phyloP scores from a whole-genome alignment of 2,113 vertebrate species.

The Falcunculus frontatus region DNA sequence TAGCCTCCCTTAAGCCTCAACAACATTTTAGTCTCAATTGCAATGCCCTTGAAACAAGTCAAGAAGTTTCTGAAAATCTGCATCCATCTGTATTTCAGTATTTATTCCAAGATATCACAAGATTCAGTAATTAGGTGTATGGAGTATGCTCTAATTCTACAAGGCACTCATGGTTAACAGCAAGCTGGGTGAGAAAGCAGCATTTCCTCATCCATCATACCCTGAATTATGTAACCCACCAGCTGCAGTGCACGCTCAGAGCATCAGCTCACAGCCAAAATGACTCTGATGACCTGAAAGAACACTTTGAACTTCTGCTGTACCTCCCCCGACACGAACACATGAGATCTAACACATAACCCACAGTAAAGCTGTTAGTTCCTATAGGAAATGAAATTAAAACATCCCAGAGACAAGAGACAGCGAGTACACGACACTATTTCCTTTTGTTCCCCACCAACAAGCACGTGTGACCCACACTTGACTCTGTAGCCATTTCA shows the following conservation, averaged over 20 bases:
- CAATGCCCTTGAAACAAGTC: neutral
- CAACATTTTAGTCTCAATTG: neutral
- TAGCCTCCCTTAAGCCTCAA: neutral
- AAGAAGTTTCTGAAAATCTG: neutral
- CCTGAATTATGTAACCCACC: neutral
- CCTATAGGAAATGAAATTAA: rapidly evolving
- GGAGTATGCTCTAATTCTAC: neutral
- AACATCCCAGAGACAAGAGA: neutral
- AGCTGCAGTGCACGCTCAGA: neutral
- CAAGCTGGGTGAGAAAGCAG: neutral
- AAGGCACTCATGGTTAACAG: neutral
- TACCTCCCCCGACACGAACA: rapidly evolving
- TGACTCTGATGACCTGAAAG: neutral
- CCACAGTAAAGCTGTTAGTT: rapidly evolving
- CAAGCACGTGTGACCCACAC: rapidly evolving
- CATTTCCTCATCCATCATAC: neutral
- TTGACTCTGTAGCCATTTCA: neutral
- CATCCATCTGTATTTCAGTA: neutral
- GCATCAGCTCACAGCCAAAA: neutral
- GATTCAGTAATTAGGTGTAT: neutral
- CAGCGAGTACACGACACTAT: rapidly evolving
- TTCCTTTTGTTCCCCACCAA: neutral
- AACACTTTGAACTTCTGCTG: neutral
- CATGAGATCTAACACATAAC: rapidly evolving
- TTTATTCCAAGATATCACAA: neutral